Conservation (phyloP, 2,797 vertebrate genomes). For the Hapalemur alaotrensis region DNA sequence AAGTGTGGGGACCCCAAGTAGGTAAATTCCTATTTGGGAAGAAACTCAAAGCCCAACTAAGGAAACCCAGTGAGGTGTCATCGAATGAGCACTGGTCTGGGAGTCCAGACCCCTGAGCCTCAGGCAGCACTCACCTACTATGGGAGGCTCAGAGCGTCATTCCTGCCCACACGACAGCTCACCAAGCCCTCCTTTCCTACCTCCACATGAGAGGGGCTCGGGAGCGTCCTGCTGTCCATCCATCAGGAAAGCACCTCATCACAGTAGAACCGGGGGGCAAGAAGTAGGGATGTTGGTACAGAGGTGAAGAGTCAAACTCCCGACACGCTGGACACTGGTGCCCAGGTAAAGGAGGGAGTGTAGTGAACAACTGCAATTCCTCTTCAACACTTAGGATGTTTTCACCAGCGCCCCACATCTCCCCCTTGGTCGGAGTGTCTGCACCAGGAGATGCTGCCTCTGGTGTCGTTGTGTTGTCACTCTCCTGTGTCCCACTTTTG, state of each 20-base stretch:
- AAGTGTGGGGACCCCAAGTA: background rate
- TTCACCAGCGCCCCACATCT: background rate
- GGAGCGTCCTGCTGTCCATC: background rate
- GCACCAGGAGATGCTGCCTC: background rate
- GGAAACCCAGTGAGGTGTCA: background rate
- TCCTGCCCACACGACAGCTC: rapidly evolving
- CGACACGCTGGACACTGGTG: rapidly evolving
- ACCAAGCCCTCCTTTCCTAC: too few relatives aligned
- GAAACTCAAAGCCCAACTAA: background rate
- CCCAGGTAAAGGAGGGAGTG: background rate
- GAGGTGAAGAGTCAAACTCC: background rate
- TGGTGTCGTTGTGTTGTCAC: background rate
- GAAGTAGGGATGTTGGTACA: background rate
- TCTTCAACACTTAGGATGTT: background rate
- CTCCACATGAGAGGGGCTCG: rapidly evolving
- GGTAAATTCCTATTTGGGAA: background rate
- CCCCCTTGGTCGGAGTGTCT: background rate
- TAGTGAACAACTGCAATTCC: too few relatives aligned
- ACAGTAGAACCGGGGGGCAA: rapidly evolving
- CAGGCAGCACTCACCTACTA: background rate
- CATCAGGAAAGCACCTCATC: background rate
- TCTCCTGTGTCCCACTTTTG: background rate
- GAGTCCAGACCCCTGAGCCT: background rate
- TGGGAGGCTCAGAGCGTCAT: rapidly evolving
- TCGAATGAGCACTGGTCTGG: background rate